Percentiles rank a stretch among this genome's conserved stretches.
phyloP scores from a whole-genome alignment of 1,140 invertebrate species.

The Stegodyphus dumicola region DNA sequence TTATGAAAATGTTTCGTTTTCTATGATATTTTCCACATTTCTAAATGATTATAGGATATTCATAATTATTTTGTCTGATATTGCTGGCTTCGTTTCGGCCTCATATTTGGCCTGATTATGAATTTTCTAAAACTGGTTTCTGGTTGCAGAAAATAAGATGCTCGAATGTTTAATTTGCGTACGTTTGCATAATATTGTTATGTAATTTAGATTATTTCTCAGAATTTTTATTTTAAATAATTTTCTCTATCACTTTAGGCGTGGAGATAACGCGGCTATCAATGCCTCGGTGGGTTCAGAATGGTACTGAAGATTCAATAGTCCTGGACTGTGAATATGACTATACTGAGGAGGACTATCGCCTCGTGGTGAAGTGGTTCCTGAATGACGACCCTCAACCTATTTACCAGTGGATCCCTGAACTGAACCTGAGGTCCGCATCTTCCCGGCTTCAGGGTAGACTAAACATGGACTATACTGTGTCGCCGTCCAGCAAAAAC shows the following conservation, averaged over 20 bases:
- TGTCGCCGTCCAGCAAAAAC: constrained; percentile 73
- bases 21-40: too few relatives aligned
- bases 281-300: constrained; percentile 74
- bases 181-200: too few relatives aligned
- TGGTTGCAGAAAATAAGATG: too few relatives aligned
- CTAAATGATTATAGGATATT: too few relatives aligned
- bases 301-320: constrained; percentile 75
- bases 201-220: too few relatives aligned
- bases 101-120: too few relatives aligned
- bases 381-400: constrained; percentile 76
- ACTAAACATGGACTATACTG: constrained; percentile 78
- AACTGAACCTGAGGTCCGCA: constrained; percentile 73
- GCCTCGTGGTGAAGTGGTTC: constrained; percentile 84
- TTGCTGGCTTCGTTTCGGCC: too few relatives aligned
- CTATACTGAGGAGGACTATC: constrained; percentile 71
- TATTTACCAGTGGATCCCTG: constrained; percentile 86
- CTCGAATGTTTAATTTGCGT: too few relatives aligned
- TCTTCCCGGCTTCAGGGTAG: constrained; percentile 74
- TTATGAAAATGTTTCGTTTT: too few relatives aligned
- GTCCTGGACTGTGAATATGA: constrained; percentile 82
- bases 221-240: too few relatives aligned
- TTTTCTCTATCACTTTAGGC: background rate
- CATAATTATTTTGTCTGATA: too few relatives aligned
- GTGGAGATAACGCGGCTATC: constrained; percentile 51
- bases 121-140: too few relatives aligned